phyloP scores from a whole-genome alignment of 2,888 invertebrate species.

The Meiosimyza platycephala region DNA sequence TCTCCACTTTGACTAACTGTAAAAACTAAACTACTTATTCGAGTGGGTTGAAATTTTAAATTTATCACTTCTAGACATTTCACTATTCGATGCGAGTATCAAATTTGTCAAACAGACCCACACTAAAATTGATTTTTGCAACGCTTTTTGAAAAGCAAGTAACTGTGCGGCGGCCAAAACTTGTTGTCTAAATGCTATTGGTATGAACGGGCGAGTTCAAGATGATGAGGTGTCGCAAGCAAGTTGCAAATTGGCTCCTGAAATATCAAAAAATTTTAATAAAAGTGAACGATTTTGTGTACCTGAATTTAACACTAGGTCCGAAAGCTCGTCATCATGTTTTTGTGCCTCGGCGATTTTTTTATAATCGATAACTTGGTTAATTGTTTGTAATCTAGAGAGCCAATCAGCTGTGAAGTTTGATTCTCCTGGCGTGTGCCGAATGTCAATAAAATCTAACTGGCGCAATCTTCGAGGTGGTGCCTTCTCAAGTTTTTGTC shows the following conservation, averaged over 20 bases:
- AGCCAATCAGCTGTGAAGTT: constrained; percentile 34
- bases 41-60: too few relatives aligned
- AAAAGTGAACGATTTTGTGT: not conserved
- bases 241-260: constrained; percentile 5
- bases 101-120: too few relatives aligned
- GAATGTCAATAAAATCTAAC: constrained; percentile 52
- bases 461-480: constrained; percentile 58
- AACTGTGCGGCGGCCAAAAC: not conserved
- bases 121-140: too few relatives aligned
- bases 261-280: constrained; percentile 15
- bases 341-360: constrained; percentile 27
- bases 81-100: too few relatives aligned
- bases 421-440: constrained; percentile 34
- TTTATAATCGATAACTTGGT: constrained; percentile 20
- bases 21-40: too few relatives aligned
- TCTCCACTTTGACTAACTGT: too few relatives aligned
- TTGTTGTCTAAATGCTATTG: constrained; percentile 10
- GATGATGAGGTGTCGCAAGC: constrained; percentile 26
- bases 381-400: too few relatives aligned
- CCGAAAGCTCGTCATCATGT: constrained; percentile 24
- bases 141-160: too few relatives aligned
- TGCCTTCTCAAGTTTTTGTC: constrained; percentile 50
- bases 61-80: too few relatives aligned
- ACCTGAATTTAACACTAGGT: not conserved
- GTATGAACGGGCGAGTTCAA: constrained; percentile 33